Percentiles rank a stretch among this genome's conserved stretches.
Evolutionary conservation across 2,113 vertebrate genomes (phyloP).

Genomic region (Strix aluco): DNA sequence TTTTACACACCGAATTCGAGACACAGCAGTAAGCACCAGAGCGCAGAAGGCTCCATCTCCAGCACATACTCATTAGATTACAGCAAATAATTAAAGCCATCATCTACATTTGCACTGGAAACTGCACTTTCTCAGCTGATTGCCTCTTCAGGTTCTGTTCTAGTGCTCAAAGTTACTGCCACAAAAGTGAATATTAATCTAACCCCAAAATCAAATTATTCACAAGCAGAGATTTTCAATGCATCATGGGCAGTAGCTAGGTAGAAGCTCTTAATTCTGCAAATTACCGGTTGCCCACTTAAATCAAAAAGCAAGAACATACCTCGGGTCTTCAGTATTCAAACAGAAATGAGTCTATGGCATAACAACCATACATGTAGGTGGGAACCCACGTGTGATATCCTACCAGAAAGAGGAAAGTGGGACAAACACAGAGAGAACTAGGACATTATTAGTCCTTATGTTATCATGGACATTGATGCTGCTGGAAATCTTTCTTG

Average conservation of each 20-base stretch:
- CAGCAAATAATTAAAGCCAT: not conserved
- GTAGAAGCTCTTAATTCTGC: not conserved
- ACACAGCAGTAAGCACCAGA: not conserved
- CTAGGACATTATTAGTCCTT: not conserved
- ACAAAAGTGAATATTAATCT: not conserved
- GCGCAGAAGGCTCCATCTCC: not conserved
- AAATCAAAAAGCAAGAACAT: not conserved
- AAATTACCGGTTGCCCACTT: not conserved
- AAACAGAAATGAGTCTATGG: not conserved
- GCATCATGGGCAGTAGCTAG: not conserved
- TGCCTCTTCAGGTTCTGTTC: not conserved
- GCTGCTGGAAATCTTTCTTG: not conserved
- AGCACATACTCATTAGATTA: not conserved
- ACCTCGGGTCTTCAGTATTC: not conserved
- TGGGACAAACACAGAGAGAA: not conserved
- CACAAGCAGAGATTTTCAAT: not conserved
- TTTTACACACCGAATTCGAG: not conserved
- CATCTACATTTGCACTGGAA: not conserved
- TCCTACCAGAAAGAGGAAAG: not conserved
- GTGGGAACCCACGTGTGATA: not conserved
- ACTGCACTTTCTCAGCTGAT: not conserved
- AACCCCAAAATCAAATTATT: not conserved
- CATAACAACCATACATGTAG: not conserved
- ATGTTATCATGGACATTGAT: accelerated
- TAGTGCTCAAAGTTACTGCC: not conserved